These are phyloP conservation scores for Bombylius major DNA, from an alignment of 2,888 invertebrate genomes.

Conservation along the genomic window DNA sequence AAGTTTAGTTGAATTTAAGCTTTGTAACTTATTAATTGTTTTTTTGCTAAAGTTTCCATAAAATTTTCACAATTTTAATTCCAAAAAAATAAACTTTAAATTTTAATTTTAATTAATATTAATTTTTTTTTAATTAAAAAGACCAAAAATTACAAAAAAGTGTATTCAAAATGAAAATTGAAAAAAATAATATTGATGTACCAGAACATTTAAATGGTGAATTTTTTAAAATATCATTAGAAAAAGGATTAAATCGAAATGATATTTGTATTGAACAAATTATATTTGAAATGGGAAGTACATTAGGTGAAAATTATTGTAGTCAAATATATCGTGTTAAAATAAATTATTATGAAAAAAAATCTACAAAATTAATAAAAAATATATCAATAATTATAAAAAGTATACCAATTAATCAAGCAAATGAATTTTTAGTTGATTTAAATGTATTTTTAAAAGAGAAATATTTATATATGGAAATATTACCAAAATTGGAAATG, in stretches of 20 bases:
- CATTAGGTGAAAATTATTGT: slow-evolving; percentile 33
- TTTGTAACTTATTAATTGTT: too few species aligned
- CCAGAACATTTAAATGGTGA: slow-evolving; percentile 22
- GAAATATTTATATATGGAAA: slow-evolving; percentile 35
- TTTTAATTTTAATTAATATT: background rate
- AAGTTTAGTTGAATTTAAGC: too few species aligned
- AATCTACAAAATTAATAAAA: slow-evolving; percentile 25
- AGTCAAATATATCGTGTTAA: slow-evolving; percentile 32
- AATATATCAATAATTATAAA: slow-evolving; percentile 30
- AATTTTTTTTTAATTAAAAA: background rate
- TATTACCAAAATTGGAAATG: slow-evolving; percentile 36
- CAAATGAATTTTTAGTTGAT: slow-evolving; percentile 36
- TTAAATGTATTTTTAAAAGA: slow-evolving; percentile 37
- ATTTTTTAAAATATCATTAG: slow-evolving; percentile 29
- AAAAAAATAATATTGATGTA: slow-evolving; percentile 3
- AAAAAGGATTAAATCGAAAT: slow-evolving; percentile 28
- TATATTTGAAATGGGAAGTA: slow-evolving; percentile 25
- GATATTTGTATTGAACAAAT: slow-evolving; percentile 27
- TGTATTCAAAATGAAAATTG: background rate
- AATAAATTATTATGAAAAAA: slow-evolving; percentile 26
- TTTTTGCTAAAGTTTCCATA: background rate
- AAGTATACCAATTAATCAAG: slow-evolving; percentile 30
- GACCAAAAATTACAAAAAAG: background rate
- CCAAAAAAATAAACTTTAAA: background rate
- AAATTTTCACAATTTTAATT: background rate